A percentile compares a stretch with the other conserved stretches of the same genome.
Conservation (phyloP, 2,113 vertebrate genomes). For the Lagopus muta region DNA sequence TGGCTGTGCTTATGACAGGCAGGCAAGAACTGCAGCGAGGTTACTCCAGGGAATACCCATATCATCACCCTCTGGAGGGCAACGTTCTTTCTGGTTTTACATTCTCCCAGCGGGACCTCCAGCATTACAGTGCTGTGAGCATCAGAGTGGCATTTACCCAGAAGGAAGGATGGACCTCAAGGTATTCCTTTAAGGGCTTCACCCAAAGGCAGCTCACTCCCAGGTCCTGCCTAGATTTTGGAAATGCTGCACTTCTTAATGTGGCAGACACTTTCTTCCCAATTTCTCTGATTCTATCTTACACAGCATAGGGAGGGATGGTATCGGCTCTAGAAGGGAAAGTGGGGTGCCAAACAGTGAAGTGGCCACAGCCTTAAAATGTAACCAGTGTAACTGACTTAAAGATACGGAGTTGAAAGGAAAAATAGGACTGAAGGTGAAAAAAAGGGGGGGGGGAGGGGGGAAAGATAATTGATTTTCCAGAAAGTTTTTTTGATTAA, state of each 20-base stretch:
- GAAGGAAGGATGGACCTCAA: not conserved
- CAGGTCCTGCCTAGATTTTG: not conserved
- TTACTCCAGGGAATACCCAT: not conserved
- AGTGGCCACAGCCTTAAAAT: too few relatives aligned
- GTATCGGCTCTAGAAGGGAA: not conserved
- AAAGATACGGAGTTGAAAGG: not conserved
- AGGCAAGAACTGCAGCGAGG: not conserved
- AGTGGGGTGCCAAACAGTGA: too few relatives aligned
- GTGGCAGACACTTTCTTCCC: not conserved
- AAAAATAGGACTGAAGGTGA: not conserved
- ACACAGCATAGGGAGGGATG: not conserved
- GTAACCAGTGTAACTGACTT: not conserved
- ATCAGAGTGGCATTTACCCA: not conserved
- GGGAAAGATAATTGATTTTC: not conserved
- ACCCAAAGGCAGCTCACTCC: not conserved
- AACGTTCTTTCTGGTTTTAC: not conserved
- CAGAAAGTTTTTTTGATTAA: too few relatives aligned
- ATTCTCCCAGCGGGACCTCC: not conserved
- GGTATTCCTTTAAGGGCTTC: not conserved
- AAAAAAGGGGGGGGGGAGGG: too few relatives aligned
- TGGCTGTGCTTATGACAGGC: not conserved
- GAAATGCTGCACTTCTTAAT: not conserved
- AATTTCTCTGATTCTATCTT: not conserved
- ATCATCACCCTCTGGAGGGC: not conserved
- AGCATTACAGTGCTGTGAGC: not conserved